Percentiles rank a stretch among this genome's conserved stretches.
Evolutionary conservation across 2,888 invertebrate genomes (phyloP).

Genomic region (Morinoia aosen): DNA sequence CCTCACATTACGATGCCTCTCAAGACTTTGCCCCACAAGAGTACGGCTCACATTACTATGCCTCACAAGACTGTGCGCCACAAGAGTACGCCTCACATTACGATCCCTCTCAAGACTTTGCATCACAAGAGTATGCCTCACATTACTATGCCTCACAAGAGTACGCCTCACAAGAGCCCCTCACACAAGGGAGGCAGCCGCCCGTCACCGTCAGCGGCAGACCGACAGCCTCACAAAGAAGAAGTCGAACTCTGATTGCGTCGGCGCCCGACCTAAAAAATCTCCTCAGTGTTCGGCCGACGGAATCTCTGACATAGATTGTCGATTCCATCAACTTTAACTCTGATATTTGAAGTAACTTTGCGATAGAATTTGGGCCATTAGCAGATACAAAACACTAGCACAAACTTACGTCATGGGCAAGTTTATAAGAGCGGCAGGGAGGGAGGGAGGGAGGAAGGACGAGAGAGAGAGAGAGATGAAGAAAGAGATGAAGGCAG

Average conservation of each 20-base stretch:
- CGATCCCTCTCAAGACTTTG: not conserved
- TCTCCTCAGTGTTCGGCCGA: not conserved
- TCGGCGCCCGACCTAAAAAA: constrained; percentile 5
- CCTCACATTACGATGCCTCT: not conserved
- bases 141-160: not conserved
- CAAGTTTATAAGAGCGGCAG: constrained; percentile 20
- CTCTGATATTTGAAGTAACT: constrained; percentile 44
- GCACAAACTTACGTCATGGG: constrained; percentile 20
- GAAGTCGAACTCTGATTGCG: constrained; percentile 46
- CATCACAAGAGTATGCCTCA: not conserved
- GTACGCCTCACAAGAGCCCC: not conserved
- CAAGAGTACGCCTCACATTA: not conserved
- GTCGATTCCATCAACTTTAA: constrained; percentile 53
- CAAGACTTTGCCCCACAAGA: not conserved
- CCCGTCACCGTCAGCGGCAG: not conserved
- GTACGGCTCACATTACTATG: not conserved
- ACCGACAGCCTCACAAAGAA: not conserved
- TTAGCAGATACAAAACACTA: constrained; percentile 47
- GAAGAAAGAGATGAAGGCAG: not conserved
- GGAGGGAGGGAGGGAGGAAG: not conserved
- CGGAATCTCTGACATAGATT: constrained; percentile 29
- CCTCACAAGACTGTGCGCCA: not conserved
- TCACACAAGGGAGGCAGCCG: not conserved
- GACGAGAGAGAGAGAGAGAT: not conserved
- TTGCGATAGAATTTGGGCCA: constrained; percentile 49